phyloP scores from a whole-genome alignment of 2,888 invertebrate species.

The Dichetophora obliterata region DNA sequence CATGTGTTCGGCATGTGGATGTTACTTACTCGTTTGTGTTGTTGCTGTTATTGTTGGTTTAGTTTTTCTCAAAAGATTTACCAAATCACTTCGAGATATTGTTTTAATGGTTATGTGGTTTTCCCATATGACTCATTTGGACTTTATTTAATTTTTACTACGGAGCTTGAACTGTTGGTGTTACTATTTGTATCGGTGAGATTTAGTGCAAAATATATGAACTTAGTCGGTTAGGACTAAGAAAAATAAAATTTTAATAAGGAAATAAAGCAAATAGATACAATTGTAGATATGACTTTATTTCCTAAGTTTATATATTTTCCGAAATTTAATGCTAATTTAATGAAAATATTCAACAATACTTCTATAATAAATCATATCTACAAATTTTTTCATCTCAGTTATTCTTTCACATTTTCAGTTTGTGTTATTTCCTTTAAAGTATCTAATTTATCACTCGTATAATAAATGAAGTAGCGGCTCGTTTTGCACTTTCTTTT shows the following conservation, averaged over 20 bases:
- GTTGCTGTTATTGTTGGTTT: not conserved
- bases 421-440: not conserved
- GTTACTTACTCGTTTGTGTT: not conserved
- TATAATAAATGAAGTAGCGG: not conserved
- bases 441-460: not conserved
- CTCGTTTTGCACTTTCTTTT: conserved; percentile 40
- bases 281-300: too few species aligned
- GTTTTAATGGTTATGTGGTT: conserved; percentile 28
- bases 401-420: not conserved
- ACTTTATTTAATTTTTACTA: not conserved
- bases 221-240: too few species aligned
- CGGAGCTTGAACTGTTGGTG: too few species aligned
- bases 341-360: too few species aligned
- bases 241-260: too few species aligned
- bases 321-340: too few species aligned
- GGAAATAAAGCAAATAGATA: too few species aligned
- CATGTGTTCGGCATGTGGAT: conserved; percentile 14
- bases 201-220: too few species aligned
- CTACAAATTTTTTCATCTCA: too few species aligned
- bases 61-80: conserved; percentile 21
- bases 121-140: conserved; percentile 3
- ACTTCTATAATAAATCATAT: too few species aligned
- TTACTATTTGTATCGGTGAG: too few species aligned
- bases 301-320: too few species aligned
- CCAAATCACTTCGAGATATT: conserved; percentile 30